phyloP scores from a whole-genome alignment of 2,888 invertebrate genomes.

The Odontocolon sp. region DNA sequence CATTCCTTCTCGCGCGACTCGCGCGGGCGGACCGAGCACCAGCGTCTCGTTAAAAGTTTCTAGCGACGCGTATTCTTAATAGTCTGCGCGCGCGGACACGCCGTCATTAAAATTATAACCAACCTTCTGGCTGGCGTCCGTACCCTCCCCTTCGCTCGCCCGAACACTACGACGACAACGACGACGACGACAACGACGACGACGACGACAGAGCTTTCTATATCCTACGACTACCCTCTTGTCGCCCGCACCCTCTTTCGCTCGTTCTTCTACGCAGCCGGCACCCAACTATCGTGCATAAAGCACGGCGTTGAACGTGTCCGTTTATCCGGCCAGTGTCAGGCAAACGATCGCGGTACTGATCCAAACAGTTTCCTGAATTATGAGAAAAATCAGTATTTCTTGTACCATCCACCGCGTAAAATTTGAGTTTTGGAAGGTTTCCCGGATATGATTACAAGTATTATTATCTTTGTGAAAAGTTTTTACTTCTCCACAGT shows the following conservation, averaged over 20 bases:
- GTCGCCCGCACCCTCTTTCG: constrained; percentile 32
- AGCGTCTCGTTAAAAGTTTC: constrained; percentile 81
- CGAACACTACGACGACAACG: too few species aligned
- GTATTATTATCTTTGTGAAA: constrained; percentile 21
- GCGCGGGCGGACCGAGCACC: constrained; percentile 61
- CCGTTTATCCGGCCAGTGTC: constrained; percentile 68
- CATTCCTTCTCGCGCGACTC: constrained; percentile 14
- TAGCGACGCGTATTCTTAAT: constrained; percentile 81
- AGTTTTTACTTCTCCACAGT: constrained; percentile 6
- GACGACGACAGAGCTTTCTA: constrained; percentile 27
- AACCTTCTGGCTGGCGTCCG: constrained; percentile 65
- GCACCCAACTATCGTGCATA: constrained; percentile 10
- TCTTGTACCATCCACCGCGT: neutral
- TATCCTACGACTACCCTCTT: constrained; percentile 1
- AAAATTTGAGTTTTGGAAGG: constrained; percentile 1
- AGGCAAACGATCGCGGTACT: constrained; percentile 51
- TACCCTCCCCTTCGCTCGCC: too few species aligned
- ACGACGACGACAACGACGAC: too few species aligned
- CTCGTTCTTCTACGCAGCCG: constrained; percentile 32
- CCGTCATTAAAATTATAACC: constrained; percentile 81
- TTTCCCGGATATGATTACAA: constrained; percentile 16
- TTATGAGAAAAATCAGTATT: neutral
- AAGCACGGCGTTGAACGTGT: constrained; percentile 63
- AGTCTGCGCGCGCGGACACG: constrained; percentile 80
- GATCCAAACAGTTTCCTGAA: neutral